Base-by-base conservation (phyloP, 2,113 vertebrate genomes). In the Ceuthmochares aereus region DNA sequence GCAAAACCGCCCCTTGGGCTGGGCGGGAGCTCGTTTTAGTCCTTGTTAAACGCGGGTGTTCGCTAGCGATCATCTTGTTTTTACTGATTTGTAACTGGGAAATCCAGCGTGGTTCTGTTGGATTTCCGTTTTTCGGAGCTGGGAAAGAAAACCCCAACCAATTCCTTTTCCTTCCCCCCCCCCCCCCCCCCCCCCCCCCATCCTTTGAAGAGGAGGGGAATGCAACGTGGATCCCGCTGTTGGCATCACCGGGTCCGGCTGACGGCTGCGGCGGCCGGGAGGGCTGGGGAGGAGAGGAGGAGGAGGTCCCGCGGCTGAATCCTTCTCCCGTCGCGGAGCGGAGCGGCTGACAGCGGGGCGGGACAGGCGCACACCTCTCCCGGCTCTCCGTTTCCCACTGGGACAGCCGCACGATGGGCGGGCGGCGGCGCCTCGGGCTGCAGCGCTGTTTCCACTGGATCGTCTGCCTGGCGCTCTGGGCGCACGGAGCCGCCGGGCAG, bases 401-500 rank as follows among this genome's bases (percentile, higher is more conserved):
- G 37, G 82, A 66, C 51, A 80, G 67, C 59, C 84, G 68, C 87
- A 92, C 70, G 70, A 98, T 98, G 98, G 95, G 42, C 42, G 42
- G 42, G 42, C 96, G n/a, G n/a, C n/a, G n/a, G n/a, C n/a, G n/a
- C n/a, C n/a, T n/a, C n/a, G n/a, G n/a, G n/a, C n/a, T n/a, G n/a
- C n/a, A 96, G 93, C 95, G 68, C 37, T 97, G 90, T 79, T 64
- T 97, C 17, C 54, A 98, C 40, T 96, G 97, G 82, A 91, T 98
- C 75, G 97, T 97, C 81, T 98, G 93, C 77, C 86, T 98, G 89
- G 97, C 94, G 81, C 78, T 97, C 42, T 98, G 97, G 87, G 92
- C 81, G 15, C 97, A 90, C 59, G 96, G 92, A 58, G 85, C 90
- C 2, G 80, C 94, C 18, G 84, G 94, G 30, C 96, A 96, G 27